phyloP scores from a whole-genome alignment of 2,113 vertebrate species.

The Triplophysa rosa region DNA sequence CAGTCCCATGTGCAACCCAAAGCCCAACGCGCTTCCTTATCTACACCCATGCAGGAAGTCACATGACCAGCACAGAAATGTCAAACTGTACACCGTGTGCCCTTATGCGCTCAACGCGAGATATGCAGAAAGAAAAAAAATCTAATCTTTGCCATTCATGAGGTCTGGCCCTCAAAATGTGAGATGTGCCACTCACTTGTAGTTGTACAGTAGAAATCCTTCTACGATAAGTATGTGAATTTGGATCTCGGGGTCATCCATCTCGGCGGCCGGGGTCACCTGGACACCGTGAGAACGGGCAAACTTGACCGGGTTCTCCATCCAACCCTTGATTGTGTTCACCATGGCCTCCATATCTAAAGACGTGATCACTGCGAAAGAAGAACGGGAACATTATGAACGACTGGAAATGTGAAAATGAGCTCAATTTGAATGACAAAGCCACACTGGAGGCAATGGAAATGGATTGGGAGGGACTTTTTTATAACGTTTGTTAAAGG shows the following conservation, averaged over 20 bases:
- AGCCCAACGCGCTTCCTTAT: constrained; percentile 22
- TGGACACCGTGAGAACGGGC: constrained; percentile 76
- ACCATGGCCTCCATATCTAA: constrained; percentile 83
- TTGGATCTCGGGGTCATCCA: constrained; percentile 60
- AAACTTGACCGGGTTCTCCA: constrained; percentile 80
- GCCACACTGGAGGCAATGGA: constrained; percentile 17
- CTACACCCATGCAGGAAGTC: constrained; percentile 30
- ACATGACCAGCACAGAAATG: background rate
- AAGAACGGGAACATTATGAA: constrained; percentile 20
- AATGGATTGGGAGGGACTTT: constrained; percentile 25
- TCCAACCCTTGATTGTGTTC: constrained; percentile 77
- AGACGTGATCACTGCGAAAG: constrained; percentile 72
- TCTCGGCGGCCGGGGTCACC: constrained; percentile 54
- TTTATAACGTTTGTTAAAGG: constrained; percentile 24
- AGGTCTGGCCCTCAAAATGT: background rate
- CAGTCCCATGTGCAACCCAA: background rate
- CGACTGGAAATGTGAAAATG: background rate
- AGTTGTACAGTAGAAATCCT: constrained; percentile 81
- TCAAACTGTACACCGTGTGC: background rate
- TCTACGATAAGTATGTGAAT: constrained; percentile 79
- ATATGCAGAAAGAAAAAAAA: background rate
- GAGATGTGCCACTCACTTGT: constrained; percentile 62
- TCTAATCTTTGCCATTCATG: constrained; percentile 38
- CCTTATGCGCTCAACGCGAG: background rate
- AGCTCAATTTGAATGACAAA: constrained; percentile 21